phyloP scores from a whole-genome alignment of 2,888 invertebrate species.

The Melanchra persicariae region DNA sequence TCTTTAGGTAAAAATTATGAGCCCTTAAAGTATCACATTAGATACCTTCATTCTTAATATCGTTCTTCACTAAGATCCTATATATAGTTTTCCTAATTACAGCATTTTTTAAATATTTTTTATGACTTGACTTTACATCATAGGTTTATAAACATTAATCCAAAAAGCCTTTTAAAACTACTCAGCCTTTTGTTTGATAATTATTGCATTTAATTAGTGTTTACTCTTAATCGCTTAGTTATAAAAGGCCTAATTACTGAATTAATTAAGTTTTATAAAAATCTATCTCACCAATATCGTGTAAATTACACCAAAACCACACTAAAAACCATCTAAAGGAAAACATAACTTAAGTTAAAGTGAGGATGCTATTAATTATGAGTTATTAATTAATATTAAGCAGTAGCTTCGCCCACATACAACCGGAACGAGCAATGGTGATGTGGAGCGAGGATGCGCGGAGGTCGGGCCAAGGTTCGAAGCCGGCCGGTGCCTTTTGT shows the following conservation, averaged over 20 bases:
- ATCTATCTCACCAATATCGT: background rate
- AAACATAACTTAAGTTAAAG: conserved; percentile 28
- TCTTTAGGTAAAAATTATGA: no score
- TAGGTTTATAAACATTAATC: no score
- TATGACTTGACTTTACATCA: no score
- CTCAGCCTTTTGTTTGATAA: background rate
- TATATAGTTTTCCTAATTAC: no score
- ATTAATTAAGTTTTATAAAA: background rate
- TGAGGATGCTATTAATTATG: conserved; percentile 59
- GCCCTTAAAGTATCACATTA: no score
- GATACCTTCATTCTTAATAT: no score
- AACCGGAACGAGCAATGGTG: conserved; percentile 75
- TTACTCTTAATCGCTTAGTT: background rate
- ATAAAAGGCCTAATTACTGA: no score
- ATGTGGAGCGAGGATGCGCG: conserved; percentile 89
- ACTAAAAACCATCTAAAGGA: conserved; percentile 9
- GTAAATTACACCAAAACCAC: conserved; percentile 4
- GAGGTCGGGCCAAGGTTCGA: conserved; percentile 88
- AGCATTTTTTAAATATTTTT: no score
- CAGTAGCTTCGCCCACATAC: conserved; percentile 53
- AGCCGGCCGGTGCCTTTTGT: conserved; percentile 82
- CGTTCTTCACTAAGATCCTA: no score
- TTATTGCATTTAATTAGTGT: background rate
- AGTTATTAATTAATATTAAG: conserved; percentile 56
- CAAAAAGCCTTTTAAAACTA: background rate